Percentiles rank a stretch among this genome's conserved stretches.
These are phyloP conservation scores for Trichosurus vulpecula DNA, from an alignment of 2,797 vertebrate genomes.

Conservation along the genomic window DNA sequence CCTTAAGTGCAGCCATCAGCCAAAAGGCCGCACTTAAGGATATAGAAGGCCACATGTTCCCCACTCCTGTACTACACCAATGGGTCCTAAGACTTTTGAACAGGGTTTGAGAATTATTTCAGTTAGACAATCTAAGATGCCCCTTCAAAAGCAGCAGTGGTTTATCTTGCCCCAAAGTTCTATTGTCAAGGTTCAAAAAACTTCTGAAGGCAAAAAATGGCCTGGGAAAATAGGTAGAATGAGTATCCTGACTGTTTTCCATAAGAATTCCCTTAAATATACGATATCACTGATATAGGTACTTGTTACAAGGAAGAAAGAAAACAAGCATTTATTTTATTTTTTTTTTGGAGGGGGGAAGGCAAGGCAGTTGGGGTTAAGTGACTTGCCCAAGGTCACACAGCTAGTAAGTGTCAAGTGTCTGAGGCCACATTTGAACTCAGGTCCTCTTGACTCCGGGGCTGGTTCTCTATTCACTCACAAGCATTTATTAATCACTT, in stretches of 20 bases:
- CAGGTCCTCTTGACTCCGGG: too few species aligned
- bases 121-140: not conserved
- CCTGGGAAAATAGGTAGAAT: not conserved
- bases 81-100: not conserved
- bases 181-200: not conserved
- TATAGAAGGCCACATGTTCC: too few species aligned
- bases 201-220: not conserved
- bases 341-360: too few species aligned
- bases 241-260: not conserved
- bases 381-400: too few species aligned
- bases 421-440: too few species aligned
- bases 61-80: not conserved
- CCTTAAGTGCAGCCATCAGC: too few species aligned
- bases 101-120: not conserved
- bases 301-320: not conserved
- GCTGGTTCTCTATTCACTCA: too few species aligned
- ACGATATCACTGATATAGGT: not conserved
- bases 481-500: not conserved
- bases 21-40: too few species aligned
- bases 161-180: not conserved
- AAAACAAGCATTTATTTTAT: not conserved
- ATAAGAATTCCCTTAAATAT: not conserved
- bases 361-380: too few species aligned
- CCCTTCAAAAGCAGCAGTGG: not conserved
- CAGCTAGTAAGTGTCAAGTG: too few species aligned